Conservation (phyloP, 2,888 invertebrate species). For the Caenorhabditis macrosperma region DNA sequence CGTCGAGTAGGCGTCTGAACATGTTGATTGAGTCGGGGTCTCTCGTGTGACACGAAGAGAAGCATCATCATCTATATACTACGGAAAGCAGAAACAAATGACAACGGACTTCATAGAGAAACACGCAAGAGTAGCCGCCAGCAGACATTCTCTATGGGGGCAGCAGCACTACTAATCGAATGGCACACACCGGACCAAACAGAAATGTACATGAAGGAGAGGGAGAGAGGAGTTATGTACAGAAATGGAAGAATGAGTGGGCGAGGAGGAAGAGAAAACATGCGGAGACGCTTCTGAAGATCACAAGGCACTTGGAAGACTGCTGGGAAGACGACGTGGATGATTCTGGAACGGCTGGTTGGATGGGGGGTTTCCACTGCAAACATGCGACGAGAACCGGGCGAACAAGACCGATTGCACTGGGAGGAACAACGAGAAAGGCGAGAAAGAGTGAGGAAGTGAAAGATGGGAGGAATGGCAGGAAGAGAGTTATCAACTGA, state of each 20-base stretch:
- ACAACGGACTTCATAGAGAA: not conserved
- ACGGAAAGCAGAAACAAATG: not conserved
- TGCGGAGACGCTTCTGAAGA: slow-evolving; percentile 12
- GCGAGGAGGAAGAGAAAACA: slow-evolving; percentile 16
- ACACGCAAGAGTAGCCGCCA: not conserved
- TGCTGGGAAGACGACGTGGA: slow-evolving; percentile 18
- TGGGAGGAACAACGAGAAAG: slow-evolving; percentile 50
- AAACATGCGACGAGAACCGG: slow-evolving; percentile 31
- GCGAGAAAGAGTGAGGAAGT: slow-evolving; percentile 53
- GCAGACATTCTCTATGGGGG: slow-evolving; percentile 5
- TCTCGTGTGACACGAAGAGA: not conserved
- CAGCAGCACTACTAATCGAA: slow-evolving; percentile 16
- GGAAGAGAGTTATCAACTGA: slow-evolving; percentile 18
- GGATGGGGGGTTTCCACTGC: no score
- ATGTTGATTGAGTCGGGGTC: slow-evolving; percentile 28
- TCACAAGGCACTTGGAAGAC: slow-evolving; percentile 30
- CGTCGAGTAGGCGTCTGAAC: slow-evolving; percentile 94
- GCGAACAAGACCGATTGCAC: slow-evolving; percentile 51
- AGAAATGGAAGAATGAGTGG: slow-evolving; percentile 29
- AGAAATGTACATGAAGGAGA: slow-evolving; percentile 29
- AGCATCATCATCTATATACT: no score
- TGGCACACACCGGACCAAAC: slow-evolving; percentile 44
- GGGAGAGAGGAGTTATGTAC: slow-evolving; percentile 32
- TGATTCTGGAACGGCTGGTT: slow-evolving; percentile 19
- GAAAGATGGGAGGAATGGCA: slow-evolving; percentile 25